These are phyloP conservation scores for Tachypleus tridentatus DNA, from an alignment of 1,140 invertebrate species.

Conservation along the genomic window DNA sequence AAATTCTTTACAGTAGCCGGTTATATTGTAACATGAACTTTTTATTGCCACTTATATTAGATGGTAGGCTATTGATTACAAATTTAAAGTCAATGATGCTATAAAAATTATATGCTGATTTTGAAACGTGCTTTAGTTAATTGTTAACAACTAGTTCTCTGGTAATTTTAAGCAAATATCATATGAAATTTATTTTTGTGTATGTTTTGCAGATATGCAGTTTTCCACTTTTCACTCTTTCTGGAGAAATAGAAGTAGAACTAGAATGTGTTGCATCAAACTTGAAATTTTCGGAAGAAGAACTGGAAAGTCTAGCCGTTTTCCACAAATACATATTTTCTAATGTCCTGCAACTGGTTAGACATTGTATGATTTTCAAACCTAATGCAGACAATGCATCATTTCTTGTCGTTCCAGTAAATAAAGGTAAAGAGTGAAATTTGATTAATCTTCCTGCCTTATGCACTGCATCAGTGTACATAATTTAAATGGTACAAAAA, in stretches of 20 bases:
- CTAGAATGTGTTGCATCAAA: slow-evolving; percentile 45
- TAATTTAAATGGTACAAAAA: too few species aligned
- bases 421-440: slow-evolving; percentile 15
- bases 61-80: too few species aligned
- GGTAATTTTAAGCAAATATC: neutral
- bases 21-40: too few species aligned
- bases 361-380: slow-evolving; percentile 81
- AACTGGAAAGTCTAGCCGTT: slow-evolving; percentile 54
- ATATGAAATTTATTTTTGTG: neutral
- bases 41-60: too few species aligned
- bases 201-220: slow-evolving; percentile 57
- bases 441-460: too few species aligned
- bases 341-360: slow-evolving; percentile 77
- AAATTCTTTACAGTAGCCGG: too few species aligned
- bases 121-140: too few species aligned
- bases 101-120: too few species aligned
- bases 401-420: slow-evolving; percentile 73
- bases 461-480: too few species aligned
- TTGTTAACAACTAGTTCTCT: slow-evolving; percentile 4
- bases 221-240: slow-evolving; percentile 95
- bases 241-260: slow-evolving; percentile 80
- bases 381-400: slow-evolving; percentile 60
- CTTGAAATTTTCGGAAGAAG: slow-evolving; percentile 45
- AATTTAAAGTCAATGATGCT: too few species aligned
- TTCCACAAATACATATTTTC: slow-evolving; percentile 89